Conservation (phyloP, 2,888 invertebrate species). For the Tipula vernalis region DNA sequence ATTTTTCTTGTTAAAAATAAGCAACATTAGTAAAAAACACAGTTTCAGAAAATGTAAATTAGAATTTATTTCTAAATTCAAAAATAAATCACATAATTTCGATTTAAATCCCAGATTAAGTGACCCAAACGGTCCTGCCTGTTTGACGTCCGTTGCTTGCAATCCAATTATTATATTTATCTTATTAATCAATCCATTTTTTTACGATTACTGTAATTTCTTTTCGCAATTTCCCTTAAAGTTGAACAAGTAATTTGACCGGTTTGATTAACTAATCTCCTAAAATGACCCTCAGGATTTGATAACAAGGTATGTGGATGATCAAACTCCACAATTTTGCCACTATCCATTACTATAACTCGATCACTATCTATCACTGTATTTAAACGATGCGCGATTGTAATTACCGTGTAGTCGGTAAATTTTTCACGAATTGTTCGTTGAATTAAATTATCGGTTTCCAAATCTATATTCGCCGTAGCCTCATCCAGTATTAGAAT, state of each 20-base stretch:
- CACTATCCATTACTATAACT: conserved; percentile 71
- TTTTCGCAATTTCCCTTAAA: conserved; percentile 44
- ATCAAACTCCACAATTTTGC: conserved; percentile 58
- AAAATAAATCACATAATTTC: too few relatives aligned
- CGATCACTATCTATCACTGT: conserved; percentile 85
- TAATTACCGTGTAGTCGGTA: conserved; percentile 72
- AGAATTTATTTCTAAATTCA: too few relatives aligned
- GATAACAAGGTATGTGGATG: conserved; percentile 56
- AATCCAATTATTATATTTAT: too few relatives aligned
- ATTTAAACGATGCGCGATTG: conserved; percentile 81
- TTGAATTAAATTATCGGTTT: conserved; percentile 76
- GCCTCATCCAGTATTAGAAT: conserved; percentile 57
- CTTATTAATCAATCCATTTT: not conserved
- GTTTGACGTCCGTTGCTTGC: too few relatives aligned
- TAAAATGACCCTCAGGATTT: conserved; percentile 44
- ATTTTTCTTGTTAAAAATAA: too few relatives aligned
- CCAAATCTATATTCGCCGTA: conserved; percentile 71
- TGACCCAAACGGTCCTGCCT: too few relatives aligned
- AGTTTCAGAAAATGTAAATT: too few relatives aligned
- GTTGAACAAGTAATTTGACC: conserved; percentile 45
- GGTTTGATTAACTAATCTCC: conserved; percentile 54
- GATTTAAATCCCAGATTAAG: too few relatives aligned
- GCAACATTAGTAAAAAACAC: too few relatives aligned
- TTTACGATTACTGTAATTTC: conserved; percentile 23
- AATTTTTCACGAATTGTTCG: conserved; percentile 70